A percentile compares a stretch with the other conserved stretches of the same genome.
phyloP scores from a whole-genome alignment of 2,797 vertebrate species.

The Neosalanx taihuensis region DNA sequence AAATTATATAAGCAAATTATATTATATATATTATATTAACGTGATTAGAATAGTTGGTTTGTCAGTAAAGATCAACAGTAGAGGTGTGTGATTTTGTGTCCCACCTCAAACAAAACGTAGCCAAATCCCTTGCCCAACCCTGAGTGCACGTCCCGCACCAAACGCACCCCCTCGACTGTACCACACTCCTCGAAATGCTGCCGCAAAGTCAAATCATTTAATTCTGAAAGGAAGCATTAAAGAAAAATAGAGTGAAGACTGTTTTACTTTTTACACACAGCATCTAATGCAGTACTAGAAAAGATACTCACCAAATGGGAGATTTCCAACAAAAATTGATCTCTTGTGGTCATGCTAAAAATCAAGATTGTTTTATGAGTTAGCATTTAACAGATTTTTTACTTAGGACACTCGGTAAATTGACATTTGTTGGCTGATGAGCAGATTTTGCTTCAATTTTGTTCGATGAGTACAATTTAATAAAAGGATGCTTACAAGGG shows the following conservation, averaged over 20 bases:
- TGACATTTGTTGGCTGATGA: neutral
- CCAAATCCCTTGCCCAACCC: constrained; percentile 93
- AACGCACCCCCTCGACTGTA: constrained; percentile 74
- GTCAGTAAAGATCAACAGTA: neutral
- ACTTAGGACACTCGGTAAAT: neutral
- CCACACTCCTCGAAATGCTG: constrained; percentile 85
- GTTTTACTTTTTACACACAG: neutral
- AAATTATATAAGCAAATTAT: neutral
- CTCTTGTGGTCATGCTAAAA: constrained; percentile 85
- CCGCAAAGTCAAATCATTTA: constrained; percentile 72
- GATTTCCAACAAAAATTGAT: constrained; percentile 91
- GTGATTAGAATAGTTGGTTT: too few species aligned
- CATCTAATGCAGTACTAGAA: neutral
- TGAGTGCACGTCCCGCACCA: constrained; percentile 81
- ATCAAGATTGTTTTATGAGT: constrained; percentile 25
- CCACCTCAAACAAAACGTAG: constrained; percentile 91
- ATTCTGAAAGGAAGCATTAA: constrained; percentile 63
- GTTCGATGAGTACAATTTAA: neutral
- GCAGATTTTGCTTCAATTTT: neutral
- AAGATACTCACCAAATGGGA: constrained; percentile 86
- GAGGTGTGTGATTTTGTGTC: neutral
- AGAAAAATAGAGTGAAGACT: too few species aligned
- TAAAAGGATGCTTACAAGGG: constrained; percentile 66
- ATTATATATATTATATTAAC: too few species aligned
- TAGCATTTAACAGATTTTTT: neutral